A percentile compares a stretch with the other conserved stretches of the same genome.
Evolutionary conservation across 2,888 invertebrate species (phyloP).

Genomic region (Cataglyphis rosenhaueri): DNA sequence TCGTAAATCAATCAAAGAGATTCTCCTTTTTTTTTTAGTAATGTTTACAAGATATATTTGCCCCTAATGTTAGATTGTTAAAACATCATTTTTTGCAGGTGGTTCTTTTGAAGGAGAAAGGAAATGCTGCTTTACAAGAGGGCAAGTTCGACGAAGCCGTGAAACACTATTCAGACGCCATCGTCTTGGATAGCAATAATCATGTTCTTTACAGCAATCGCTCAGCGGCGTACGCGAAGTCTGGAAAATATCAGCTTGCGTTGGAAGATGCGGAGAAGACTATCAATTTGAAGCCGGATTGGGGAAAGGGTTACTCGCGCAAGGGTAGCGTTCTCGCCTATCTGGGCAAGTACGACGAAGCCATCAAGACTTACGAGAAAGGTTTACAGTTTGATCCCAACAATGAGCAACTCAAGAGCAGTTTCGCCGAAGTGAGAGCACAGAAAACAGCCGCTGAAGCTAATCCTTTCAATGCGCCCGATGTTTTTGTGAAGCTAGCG

Average conservation of each 20-base stretch:
- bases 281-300: constrained; percentile 92
- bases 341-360: constrained; percentile 91
- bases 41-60: not conserved
- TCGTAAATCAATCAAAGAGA: not conserved
- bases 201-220: constrained; percentile 97
- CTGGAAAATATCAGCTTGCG: constrained; percentile 90
- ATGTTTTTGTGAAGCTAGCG: constrained; percentile 88
- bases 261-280: constrained; percentile 95
- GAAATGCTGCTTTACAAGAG: constrained; percentile 93
- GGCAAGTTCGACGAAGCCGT: constrained; percentile 93
- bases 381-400: constrained; percentile 91
- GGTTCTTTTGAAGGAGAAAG: constrained; percentile 93
- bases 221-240: constrained; percentile 95
- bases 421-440: constrained; percentile 88
- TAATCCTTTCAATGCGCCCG: constrained; percentile 87
- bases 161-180: constrained; percentile 92
- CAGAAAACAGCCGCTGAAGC: constrained; percentile 70
- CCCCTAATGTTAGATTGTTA: not conserved
- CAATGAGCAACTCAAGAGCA: constrained; percentile 90
- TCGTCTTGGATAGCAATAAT: constrained; percentile 91
- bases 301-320: constrained; percentile 96
- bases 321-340: constrained; percentile 95
- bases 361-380: constrained; percentile 91
- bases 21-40: not conserved
- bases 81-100: constrained; percentile 87